A percentile compares a stretch with the other conserved stretches of the same genome.
These are phyloP conservation scores for Steinernema khuongi DNA, from an alignment of 1,140 invertebrate species.

Conservation along the genomic window DNA sequence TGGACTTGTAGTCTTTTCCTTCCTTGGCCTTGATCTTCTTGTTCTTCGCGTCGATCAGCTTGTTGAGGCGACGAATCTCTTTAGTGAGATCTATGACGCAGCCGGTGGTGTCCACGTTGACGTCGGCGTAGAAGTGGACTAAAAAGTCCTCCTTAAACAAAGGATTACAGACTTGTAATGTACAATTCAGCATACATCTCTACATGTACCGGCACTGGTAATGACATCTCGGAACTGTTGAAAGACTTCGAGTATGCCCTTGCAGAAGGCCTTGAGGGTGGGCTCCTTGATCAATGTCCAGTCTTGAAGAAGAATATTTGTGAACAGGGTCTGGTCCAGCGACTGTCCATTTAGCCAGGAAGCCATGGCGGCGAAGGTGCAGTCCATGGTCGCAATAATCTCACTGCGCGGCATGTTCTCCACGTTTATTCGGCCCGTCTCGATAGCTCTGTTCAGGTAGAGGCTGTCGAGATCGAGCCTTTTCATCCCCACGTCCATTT, in stretches of 20 bases:
- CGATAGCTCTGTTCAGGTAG: conserved; percentile 68
- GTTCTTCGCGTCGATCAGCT: neutral
- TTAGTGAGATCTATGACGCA: neutral
- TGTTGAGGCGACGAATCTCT: neutral
- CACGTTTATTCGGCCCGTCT: conserved; percentile 66
- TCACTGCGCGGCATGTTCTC: conserved; percentile 53
- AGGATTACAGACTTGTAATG: conserved; percentile 13
- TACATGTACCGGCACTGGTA: conserved; percentile 61
- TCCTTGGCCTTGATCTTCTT: conserved; percentile 3
- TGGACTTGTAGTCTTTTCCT: neutral
- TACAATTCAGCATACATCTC: conserved; percentile 14
- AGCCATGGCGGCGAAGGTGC: conserved; percentile 79
- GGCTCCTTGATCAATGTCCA: conserved; percentile 78
- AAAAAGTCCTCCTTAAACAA: conserved; percentile 22
- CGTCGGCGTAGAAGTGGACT: conserved; percentile 1
- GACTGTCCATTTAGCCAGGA: conserved; percentile 92
- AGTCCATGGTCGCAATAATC: conserved; percentile 78
- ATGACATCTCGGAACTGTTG: conserved; percentile 84
- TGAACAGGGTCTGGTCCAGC: conserved; percentile 91
- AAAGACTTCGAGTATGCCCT: conserved; percentile 80
- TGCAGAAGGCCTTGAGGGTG: conserved; percentile 76
- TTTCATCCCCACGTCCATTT: conserved; percentile 98
- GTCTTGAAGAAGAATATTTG: conserved; percentile 88
- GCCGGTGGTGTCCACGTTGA: neutral
- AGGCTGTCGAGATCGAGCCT: neutral